Percentiles rank a stretch among this genome's conserved stretches.
Conservation (phyloP, 2,113 vertebrate genomes). For the Panurus biarmicus region DNA sequence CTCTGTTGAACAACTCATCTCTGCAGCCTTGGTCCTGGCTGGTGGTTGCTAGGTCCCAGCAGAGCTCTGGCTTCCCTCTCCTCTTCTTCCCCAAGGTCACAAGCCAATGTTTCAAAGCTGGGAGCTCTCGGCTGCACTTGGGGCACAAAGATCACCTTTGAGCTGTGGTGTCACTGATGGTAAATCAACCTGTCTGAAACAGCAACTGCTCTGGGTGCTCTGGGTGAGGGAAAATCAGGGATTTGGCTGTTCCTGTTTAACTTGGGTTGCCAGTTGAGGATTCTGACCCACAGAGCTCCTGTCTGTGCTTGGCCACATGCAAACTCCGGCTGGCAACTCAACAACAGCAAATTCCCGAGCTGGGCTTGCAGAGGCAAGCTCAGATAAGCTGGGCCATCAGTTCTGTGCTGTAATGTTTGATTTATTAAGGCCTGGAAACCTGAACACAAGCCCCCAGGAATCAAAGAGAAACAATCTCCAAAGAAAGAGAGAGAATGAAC, state of each 20-base stretch:
- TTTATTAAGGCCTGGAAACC: neutral
- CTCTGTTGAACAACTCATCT: neutral
- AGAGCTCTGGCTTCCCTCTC: neutral
- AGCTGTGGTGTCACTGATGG: neutral
- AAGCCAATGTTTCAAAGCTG: neutral
- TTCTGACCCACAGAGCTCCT: neutral
- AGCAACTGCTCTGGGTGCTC: neutral
- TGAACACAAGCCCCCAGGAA: constrained; percentile 21
- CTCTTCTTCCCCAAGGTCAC: neutral
- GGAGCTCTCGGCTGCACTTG: neutral
- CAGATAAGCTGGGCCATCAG: neutral
- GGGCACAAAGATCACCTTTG: neutral
- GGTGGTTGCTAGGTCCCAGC: neutral
- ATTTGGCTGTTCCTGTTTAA: neutral
- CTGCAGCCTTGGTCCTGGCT: neutral
- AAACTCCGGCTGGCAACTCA: neutral
- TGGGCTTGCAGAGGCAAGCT: neutral
- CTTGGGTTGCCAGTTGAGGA: neutral
- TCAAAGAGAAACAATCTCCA: constrained; percentile 27
- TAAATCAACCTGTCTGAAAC: neutral
- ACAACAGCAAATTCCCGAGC: neutral
- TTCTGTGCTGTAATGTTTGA: constrained; percentile 7
- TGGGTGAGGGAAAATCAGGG: neutral
- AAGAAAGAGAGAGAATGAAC: neutral
- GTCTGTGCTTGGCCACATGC: neutral